phyloP scores from a whole-genome alignment of 2,888 invertebrate species.

The Synergus itoensis region DNA sequence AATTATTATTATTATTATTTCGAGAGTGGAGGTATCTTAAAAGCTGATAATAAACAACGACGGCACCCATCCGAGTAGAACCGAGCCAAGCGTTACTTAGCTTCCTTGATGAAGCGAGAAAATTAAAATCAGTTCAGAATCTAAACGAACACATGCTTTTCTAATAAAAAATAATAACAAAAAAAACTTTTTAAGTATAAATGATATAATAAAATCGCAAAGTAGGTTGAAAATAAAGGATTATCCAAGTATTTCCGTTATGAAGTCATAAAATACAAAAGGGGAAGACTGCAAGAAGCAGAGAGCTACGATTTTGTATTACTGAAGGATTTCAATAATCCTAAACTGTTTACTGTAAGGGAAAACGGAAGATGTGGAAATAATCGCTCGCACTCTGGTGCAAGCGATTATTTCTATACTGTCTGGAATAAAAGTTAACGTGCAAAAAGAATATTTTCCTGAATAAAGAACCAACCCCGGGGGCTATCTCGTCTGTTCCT shows the following conservation, averaged over 20 bases:
- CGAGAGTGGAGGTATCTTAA: too few relatives aligned
- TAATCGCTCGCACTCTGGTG: slow-evolving; percentile 26
- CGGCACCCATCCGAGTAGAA: too few relatives aligned
- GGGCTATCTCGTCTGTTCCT: slow-evolving; percentile 56
- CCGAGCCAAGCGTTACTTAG: too few relatives aligned
- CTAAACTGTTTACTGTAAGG: slow-evolving; percentile 54
- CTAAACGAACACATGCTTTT: too few relatives aligned
- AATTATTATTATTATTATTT: too few relatives aligned
- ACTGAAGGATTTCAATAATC: slow-evolving; percentile 55
- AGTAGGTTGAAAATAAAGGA: background rate
- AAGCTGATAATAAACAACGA: too few relatives aligned
- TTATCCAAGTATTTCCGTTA: background rate
- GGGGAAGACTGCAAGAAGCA: slow-evolving; percentile 3
- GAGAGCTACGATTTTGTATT: slow-evolving; percentile 16
- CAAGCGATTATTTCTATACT: too few relatives aligned
- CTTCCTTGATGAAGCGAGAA: too few relatives aligned
- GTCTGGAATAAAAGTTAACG: slow-evolving; percentile 55
- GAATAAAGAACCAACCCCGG: slow-evolving; percentile 54
- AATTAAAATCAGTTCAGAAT: too few relatives aligned
- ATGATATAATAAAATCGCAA: background rate
- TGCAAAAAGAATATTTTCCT: slow-evolving; percentile 54
- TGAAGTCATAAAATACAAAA: slow-evolving; percentile 14
- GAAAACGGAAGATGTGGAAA: slow-evolving; percentile 23
- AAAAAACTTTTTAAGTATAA: background rate
- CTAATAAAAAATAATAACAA: too few relatives aligned